phyloP scores from a whole-genome alignment of 2,888 invertebrate species.

The Strigamia transsilvanica region DNA sequence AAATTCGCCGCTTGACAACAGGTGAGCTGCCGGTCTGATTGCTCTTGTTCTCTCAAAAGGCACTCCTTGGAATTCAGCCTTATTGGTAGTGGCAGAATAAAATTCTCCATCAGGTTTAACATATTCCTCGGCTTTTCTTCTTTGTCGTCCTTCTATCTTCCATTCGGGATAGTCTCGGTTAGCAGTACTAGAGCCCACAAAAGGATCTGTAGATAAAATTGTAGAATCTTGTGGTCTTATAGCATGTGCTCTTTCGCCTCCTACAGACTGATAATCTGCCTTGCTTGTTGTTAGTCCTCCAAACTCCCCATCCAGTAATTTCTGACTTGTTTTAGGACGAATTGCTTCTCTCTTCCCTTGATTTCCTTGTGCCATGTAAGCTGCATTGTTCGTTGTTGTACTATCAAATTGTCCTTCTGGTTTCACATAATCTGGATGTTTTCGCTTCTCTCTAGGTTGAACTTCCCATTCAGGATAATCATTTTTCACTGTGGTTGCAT shows the following conservation, averaged over 20 bases:
- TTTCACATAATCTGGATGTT: not conserved
- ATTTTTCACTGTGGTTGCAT: not conserved
- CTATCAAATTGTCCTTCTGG: constrained; percentile 36
- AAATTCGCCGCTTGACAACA: constrained; percentile 19
- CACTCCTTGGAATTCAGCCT: not conserved
- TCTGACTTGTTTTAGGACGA: not conserved
- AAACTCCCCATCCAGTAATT: not conserved
- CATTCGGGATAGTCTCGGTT: constrained; percentile 32
- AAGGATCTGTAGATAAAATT: not conserved
- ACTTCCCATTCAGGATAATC: constrained; percentile 50
- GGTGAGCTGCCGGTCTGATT: not conserved
- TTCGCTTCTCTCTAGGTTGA: not conserved
- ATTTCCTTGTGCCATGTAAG: not conserved
- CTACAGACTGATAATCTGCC: not conserved
- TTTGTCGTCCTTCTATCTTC: constrained; percentile 18
- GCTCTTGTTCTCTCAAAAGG: not conserved
- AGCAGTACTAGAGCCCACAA: constrained; percentile 31
- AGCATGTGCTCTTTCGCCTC: not conserved
- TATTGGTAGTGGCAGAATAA: constrained; percentile 18
- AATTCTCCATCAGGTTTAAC: constrained; percentile 50
- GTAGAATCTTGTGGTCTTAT: constrained; percentile 10
- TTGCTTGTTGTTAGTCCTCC: not conserved
- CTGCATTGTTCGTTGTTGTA: not conserved
- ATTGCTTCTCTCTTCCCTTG: not conserved
- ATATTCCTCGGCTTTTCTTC: constrained; percentile 10